These are phyloP conservation scores for Marcusenius ussheri DNA, from an alignment of 2,113 vertebrate species.

Conservation along the genomic window DNA sequence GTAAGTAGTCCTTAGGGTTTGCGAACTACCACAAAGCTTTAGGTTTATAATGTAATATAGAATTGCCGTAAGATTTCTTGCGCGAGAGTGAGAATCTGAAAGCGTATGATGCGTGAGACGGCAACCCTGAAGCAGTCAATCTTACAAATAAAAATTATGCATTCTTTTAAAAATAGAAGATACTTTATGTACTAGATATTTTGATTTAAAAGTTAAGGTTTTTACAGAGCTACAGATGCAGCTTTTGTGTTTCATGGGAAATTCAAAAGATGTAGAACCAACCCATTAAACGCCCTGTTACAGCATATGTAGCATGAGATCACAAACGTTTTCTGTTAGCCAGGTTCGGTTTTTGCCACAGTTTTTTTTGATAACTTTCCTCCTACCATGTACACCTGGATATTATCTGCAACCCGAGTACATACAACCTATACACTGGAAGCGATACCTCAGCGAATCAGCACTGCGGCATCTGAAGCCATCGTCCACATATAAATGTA, in stretches of 20 bases:
- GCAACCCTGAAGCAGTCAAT: neutral
- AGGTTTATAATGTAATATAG: neutral
- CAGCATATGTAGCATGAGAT: neutral
- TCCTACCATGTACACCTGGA: neutral
- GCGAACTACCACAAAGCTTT: too few relatives aligned
- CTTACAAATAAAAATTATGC: neutral
- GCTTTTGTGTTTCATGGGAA: neutral
- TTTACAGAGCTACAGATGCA: neutral
- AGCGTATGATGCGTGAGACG: neutral
- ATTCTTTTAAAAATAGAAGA: neutral
- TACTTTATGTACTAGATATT: neutral
- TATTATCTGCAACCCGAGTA: neutral
- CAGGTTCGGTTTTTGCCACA: neutral
- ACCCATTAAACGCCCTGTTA: neutral
- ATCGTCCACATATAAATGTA: slow-evolving; percentile 24
- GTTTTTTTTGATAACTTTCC: neutral
- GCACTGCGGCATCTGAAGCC: neutral
- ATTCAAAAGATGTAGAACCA: neutral
- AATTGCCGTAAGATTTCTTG: neutral
- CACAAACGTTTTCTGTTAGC: neutral
- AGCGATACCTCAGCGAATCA: neutral
- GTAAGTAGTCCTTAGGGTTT: too few relatives aligned
- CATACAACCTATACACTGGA: neutral
- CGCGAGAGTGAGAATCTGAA: neutral
- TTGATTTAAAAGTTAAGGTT: neutral